A percentile compares a stretch with the other conserved stretches of the same genome.
phyloP scores from a whole-genome alignment of 2,797 vertebrate species.

The Cichlasoma orientale region DNA sequence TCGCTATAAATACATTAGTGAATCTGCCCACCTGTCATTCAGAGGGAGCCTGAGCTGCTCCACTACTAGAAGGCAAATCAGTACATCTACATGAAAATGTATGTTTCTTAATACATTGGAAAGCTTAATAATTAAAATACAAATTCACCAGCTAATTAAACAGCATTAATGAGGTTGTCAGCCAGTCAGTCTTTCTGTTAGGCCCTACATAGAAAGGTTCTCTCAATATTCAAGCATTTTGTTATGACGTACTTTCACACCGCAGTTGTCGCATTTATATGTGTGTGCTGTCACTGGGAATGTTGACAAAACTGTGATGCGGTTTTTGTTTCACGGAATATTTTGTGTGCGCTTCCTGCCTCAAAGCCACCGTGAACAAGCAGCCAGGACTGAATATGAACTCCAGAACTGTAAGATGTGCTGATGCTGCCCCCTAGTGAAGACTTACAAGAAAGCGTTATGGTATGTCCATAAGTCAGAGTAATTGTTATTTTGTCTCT shows the following conservation, averaged over 20 bases:
- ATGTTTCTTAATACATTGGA: not conserved
- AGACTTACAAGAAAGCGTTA: not conserved
- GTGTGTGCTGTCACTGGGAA: not conserved
- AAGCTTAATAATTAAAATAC: not conserved
- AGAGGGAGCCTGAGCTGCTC: not conserved
- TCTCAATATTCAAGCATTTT: not conserved
- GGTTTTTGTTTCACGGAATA: not conserved
- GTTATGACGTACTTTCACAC: not conserved
- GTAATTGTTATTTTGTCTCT: not conserved
- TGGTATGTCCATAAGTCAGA: not conserved
- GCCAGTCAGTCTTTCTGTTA: not conserved
- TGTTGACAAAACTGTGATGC: not conserved
- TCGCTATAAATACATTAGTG: not conserved
- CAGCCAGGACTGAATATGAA: not conserved
- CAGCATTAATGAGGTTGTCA: not conserved
- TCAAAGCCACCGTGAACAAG: conserved; percentile 2
- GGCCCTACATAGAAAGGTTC: not conserved
- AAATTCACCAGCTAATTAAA: not conserved
- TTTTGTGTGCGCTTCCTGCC: not conserved
- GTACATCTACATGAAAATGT: not conserved
- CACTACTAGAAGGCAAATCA: not conserved
- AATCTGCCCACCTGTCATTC: not conserved
- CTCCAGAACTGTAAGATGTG: conserved; percentile 17
- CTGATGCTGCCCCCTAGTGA: conserved; percentile 58
- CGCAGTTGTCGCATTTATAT: not conserved